Percentiles rank a stretch among this genome's conserved stretches.
phyloP scores from a whole-genome alignment of 2,888 invertebrate species.

The Stenotaenia linearis region DNA sequence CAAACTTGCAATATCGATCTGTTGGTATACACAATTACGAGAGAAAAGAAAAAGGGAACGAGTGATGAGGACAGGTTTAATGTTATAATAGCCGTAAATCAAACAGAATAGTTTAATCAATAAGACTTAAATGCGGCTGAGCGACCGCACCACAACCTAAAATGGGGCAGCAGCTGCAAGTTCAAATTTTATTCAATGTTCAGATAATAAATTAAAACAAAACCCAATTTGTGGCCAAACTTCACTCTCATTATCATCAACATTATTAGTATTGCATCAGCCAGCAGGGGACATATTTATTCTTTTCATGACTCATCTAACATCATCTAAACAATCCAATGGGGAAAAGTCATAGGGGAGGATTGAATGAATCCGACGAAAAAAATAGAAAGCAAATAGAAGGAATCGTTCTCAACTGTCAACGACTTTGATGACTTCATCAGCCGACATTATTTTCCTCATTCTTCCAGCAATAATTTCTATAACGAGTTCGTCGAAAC shows the following conservation, averaged over 20 bases:
- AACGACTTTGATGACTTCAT: background rate
- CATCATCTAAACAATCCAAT: background rate
- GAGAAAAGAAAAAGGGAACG: constrained; percentile 13
- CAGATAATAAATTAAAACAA: constrained; percentile 24
- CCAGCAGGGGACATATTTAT: constrained; percentile 4
- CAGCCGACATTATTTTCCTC: background rate
- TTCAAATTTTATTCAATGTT: constrained; percentile 26
- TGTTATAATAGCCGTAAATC: constrained; percentile 26
- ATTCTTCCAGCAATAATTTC: background rate
- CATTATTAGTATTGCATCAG: constrained; percentile 21
- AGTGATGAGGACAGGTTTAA: constrained; percentile 26
- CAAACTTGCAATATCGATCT: background rate
- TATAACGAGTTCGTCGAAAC: background rate
- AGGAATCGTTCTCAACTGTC: background rate
- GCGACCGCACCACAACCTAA: constrained; percentile 26
- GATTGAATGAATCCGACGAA: background rate
- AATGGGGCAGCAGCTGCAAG: constrained; percentile 22
- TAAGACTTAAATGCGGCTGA: constrained; percentile 26
- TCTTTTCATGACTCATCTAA: background rate
- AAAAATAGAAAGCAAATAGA: background rate
- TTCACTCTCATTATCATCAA: constrained; percentile 17
- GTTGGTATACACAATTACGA: constrained; percentile 23
- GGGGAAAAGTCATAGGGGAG: background rate
- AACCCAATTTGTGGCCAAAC: constrained; percentile 17
- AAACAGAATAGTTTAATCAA: constrained; percentile 26